Conservation (phyloP, 2,797 vertebrate genomes). For the Mormyrops boulengeri region DNA sequence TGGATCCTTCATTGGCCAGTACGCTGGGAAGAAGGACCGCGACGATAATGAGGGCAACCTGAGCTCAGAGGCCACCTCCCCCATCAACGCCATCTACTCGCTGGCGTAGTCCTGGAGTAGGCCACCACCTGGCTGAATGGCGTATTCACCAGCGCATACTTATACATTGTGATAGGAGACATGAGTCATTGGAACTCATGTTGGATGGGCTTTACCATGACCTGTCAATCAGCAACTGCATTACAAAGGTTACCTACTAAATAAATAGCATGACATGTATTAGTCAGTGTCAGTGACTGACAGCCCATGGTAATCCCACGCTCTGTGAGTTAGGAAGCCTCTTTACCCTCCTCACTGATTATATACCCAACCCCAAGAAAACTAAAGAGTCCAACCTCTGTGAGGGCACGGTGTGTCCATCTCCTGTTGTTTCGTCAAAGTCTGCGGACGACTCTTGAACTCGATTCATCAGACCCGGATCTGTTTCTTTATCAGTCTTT, state of each 20-base stretch:
- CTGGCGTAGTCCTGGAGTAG: slow-evolving; percentile 62
- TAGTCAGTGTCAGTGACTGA: background rate
- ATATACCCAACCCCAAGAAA: background rate
- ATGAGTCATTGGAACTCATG: background rate
- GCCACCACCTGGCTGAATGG: background rate
- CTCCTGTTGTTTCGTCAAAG: background rate
- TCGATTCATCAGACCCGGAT: background rate
- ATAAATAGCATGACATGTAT: background rate
- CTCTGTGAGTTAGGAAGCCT: background rate
- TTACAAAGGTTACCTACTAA: background rate
- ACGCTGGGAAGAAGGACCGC: slow-evolving; percentile 88
- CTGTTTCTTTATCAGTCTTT: background rate
- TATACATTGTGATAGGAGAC: background rate
- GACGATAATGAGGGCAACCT: slow-evolving; percentile 83
- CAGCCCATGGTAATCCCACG: background rate
- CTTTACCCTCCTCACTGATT: background rate
- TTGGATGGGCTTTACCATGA: background rate
- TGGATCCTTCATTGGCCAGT: slow-evolving; percentile 96
- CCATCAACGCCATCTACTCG: slow-evolving; percentile 87
- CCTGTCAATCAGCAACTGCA: background rate
- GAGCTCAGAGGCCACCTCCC: slow-evolving; percentile 83
- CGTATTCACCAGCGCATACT: background rate
- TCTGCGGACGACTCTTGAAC: background rate
- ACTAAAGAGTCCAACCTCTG: background rate
- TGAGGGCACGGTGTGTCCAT: background rate